Percentiles rank a stretch among this genome's conserved stretches.
phyloP scores from a whole-genome alignment of 2,113 vertebrate species.

The Hystrix cristata region DNA sequence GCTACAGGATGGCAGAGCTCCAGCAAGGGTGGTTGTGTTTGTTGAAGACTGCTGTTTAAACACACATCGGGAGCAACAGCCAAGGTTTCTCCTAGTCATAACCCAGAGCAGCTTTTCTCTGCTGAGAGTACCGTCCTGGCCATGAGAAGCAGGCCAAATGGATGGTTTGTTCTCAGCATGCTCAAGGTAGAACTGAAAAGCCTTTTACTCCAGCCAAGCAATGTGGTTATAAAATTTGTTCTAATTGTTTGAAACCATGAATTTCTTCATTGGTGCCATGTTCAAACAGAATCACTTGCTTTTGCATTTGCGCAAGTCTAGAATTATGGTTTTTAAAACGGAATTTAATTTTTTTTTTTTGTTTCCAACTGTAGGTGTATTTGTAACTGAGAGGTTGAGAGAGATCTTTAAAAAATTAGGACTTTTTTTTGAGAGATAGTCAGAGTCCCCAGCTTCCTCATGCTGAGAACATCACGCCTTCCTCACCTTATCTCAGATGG shows the following conservation, averaged over 20 bases:
- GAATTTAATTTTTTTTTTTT: conserved; percentile 46
- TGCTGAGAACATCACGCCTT: not conserved
- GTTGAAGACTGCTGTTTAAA: not conserved
- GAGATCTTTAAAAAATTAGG: not conserved
- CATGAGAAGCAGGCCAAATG: not conserved
- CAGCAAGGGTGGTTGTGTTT: not conserved
- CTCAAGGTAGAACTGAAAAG: not conserved
- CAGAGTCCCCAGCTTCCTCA: not conserved
- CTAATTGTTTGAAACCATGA: not conserved
- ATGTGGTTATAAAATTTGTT: not conserved
- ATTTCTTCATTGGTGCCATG: not conserved
- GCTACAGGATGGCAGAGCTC: not conserved
- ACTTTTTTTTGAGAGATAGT: not conserved
- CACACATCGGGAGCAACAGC: not conserved
- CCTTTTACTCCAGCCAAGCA: not conserved
- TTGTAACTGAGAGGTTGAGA: not conserved
- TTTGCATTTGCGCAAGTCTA: conserved; percentile 10
- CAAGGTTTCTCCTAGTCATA: not conserved
- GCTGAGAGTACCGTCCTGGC: not conserved
- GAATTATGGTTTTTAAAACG: conserved; percentile 56
- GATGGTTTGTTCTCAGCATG: not conserved
- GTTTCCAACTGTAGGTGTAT: conserved; percentile 67
- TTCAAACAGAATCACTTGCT: conserved; percentile 56
- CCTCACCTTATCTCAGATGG: not conserved
- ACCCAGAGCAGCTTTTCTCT: not conserved